phyloP scores from a whole-genome alignment of 2,113 vertebrate species.

The Tachuris rubrigastra region DNA sequence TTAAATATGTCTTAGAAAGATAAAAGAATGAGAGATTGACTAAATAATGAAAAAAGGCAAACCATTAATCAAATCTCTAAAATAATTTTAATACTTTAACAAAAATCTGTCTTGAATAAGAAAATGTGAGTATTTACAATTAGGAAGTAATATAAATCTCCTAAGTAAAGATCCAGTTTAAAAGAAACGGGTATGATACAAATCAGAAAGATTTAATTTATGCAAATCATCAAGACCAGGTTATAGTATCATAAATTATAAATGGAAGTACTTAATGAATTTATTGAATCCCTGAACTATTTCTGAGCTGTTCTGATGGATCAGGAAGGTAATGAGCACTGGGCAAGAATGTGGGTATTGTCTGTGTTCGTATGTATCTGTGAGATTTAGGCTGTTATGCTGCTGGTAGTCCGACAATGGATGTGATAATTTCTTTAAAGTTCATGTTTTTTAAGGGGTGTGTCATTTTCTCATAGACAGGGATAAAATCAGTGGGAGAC shows the following conservation, averaged over 20 bases:
- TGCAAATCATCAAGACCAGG: background rate
- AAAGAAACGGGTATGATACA: conserved; percentile 9
- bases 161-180: background rate
- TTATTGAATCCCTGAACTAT: conserved; percentile 35
- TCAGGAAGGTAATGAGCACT: background rate
- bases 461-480: background rate
- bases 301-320: conserved; percentile 11
- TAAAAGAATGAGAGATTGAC: background rate
- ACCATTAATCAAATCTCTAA: background rate
- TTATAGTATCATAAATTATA: conserved; percentile 10
- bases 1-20: background rate
- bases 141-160: background rate
- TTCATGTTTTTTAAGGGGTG: background rate
- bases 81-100: background rate
- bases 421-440: background rate
- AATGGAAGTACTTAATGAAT: conserved; percentile 29
- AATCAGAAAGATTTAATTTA: conserved; percentile 33
- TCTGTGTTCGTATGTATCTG: background rate
- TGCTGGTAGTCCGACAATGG: background rate
- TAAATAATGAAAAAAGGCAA: background rate
- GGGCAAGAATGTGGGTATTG: background rate
- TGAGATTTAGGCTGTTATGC: background rate
- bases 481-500: background rate
- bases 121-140: background rate
- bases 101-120: background rate